These are phyloP conservation scores for Agrilus biguttatus DNA, from an alignment of 2,888 invertebrate species.

Conservation along the genomic window DNA sequence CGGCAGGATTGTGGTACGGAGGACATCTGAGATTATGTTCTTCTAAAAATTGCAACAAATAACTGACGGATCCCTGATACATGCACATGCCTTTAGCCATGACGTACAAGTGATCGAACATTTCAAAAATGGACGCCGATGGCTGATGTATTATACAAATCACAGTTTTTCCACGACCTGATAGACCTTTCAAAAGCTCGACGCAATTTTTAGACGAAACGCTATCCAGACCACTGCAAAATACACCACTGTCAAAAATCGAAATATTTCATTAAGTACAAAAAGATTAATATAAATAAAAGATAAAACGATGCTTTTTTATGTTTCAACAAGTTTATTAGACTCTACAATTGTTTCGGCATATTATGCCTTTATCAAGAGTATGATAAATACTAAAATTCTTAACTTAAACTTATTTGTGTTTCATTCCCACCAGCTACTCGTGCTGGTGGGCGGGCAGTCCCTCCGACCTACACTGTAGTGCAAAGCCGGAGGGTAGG, in stretches of 20 bases:
- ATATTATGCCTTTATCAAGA: too few species aligned
- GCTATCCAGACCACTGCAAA: slow-evolving; percentile 61
- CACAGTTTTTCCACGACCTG: slow-evolving; percentile 71
- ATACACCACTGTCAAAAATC: slow-evolving; percentile 1
- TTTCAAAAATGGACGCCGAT: slow-evolving; percentile 68
- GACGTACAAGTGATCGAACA: slow-evolving; percentile 81
- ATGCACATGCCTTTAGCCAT: slow-evolving; percentile 67
- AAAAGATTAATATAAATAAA: too few species aligned
- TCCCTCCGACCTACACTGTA: too few species aligned
- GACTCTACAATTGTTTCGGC: too few species aligned
- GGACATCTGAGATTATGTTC: slow-evolving; percentile 64
- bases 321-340: too few species aligned
- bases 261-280: too few species aligned
- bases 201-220: slow-evolving; percentile 74
- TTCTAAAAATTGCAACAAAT: slow-evolving; percentile 62
- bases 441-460: too few species aligned
- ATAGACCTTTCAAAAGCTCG: slow-evolving; percentile 63
- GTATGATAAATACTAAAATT: too few species aligned
- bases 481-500: too few species aligned
- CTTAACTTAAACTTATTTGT: too few species aligned
- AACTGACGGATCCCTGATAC: slow-evolving; percentile 63
- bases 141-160: slow-evolving; percentile 88
- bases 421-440: too few species aligned
- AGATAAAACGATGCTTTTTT: too few species aligned
- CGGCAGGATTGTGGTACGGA: slow-evolving; percentile 80